Percentiles rank a stretch among this genome's conserved stretches.
Evolutionary conservation across 2,113 vertebrate species (phyloP).

Genomic region (Nothobranchius furzeri): DNA sequence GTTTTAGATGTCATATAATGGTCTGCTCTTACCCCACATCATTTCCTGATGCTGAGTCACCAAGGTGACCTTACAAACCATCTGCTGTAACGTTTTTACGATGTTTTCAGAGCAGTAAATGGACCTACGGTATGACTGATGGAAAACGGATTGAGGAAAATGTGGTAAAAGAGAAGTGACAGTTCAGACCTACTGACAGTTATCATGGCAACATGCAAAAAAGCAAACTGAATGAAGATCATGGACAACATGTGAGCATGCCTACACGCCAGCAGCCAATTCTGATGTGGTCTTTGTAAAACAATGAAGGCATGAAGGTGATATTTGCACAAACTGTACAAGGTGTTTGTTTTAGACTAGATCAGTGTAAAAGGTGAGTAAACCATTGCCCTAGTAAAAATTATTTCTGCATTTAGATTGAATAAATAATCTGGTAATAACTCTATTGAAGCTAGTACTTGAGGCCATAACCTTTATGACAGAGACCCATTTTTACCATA

Average conservation of each 20-base stretch:
- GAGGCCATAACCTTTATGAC: no score
- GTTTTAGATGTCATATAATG: no score
- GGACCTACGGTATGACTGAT: constrained; percentile 51
- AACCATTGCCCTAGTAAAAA: no score
- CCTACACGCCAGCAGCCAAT: neutral
- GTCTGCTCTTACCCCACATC: no score
- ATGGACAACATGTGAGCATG: neutral
- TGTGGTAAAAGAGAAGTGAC: constrained; percentile 30
- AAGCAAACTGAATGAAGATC: constrained; percentile 30
- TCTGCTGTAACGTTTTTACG: constrained; percentile 46
- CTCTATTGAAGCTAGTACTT: no score
- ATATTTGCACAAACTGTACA: neutral
- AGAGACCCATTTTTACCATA: no score
- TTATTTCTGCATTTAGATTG: no score
- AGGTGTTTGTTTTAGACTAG: neutral
- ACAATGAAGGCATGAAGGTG: no score
- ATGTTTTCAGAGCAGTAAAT: constrained; percentile 55
- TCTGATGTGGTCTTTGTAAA: constrained; percentile 4
- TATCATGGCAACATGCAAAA: constrained; percentile 58
- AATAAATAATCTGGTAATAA: no score
- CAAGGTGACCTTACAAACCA: constrained; percentile 44
- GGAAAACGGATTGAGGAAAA: constrained; percentile 15
- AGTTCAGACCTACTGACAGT: constrained; percentile 51
- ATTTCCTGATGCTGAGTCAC: constrained; percentile 40
- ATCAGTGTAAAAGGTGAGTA: no score